These are phyloP conservation scores for Seira ritae DNA, from an alignment of 2,888 invertebrate species.

Conservation along the genomic window DNA sequence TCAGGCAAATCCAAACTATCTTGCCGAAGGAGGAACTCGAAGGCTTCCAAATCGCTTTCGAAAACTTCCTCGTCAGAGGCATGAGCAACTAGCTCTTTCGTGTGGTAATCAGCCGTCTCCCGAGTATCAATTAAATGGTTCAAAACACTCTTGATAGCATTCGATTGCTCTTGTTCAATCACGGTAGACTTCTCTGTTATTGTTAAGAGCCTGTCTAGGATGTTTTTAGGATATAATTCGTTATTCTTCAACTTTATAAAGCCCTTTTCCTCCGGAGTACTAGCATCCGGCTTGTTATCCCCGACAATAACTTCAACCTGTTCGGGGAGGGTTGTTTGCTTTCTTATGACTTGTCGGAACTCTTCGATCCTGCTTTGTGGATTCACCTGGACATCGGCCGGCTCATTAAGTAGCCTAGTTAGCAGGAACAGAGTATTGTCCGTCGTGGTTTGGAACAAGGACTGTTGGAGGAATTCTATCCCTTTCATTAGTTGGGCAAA, in stretches of 20 bases:
- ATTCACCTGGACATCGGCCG: neutral
- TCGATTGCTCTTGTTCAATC: neutral
- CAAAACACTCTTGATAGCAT: neutral
- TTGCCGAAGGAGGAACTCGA: constrained; percentile 35
- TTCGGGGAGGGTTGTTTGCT: constrained; percentile 1
- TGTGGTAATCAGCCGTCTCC: constrained; percentile 21
- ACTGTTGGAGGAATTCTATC: constrained; percentile 22
- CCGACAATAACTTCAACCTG: constrained; percentile 44
- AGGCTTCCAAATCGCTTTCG: constrained; percentile 33
- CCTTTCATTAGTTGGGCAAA: constrained; percentile 24
- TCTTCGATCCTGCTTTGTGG: constrained; percentile 18
- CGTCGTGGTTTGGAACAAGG: constrained; percentile 33
- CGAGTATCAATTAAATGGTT: constrained; percentile 8
- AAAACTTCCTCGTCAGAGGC: constrained; percentile 29
- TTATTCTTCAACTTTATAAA: constrained; percentile 45
- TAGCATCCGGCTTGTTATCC: constrained; percentile 46
- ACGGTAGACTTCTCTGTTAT: neutral
- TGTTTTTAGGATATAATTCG: constrained; percentile 58
- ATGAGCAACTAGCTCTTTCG: constrained; percentile 26
- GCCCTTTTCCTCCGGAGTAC: constrained; percentile 14
- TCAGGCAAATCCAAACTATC: constrained; percentile 14
- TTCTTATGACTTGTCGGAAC: constrained; percentile 36
- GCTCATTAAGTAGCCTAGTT: constrained; percentile 10
- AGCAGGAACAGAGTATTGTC: constrained; percentile 30
- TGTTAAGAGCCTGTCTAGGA: constrained; percentile 29